phyloP scores from a whole-genome alignment of 2,888 invertebrate genomes.

The Tortricodes alternella region DNA sequence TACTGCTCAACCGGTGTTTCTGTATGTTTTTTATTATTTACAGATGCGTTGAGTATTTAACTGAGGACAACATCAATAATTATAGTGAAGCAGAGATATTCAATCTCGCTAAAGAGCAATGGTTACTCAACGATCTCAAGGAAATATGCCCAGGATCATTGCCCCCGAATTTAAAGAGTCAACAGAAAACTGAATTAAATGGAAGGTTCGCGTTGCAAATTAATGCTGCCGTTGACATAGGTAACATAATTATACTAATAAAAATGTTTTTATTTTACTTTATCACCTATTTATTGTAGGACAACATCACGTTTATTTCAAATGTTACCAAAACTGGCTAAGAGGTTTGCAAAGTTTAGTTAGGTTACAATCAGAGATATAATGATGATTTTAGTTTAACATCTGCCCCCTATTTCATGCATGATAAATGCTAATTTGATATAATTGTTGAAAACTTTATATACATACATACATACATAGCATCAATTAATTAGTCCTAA shows the following conservation, averaged over 20 bases:
- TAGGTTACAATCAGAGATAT: too few species aligned
- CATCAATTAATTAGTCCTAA: too few species aligned
- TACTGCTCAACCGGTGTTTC: not conserved
- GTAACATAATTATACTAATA: conserved; percentile 49
- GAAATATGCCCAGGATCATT: conserved; percentile 84
- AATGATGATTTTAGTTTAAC: too few species aligned
- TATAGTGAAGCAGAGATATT: conserved; percentile 76
- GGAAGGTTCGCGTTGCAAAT: conserved; percentile 85
- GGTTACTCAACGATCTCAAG: conserved; percentile 85
- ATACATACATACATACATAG: too few species aligned
- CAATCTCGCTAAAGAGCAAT: conserved; percentile 84
- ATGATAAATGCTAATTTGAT: too few species aligned
- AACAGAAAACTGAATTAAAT: conserved; percentile 70
- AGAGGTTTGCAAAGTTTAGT: too few species aligned
- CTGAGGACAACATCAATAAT: conserved; percentile 61
- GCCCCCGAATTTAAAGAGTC: conserved; percentile 77
- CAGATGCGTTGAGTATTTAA: conserved; percentile 82
- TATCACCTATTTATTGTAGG: too few species aligned
- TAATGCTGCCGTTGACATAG: conserved; percentile 83
- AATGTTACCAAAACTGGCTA: too few species aligned
- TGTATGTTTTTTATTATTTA: not conserved
- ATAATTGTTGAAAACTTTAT: too few species aligned
- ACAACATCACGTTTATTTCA: too few species aligned
- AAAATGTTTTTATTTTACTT: not conserved
- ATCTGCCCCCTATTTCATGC: too few species aligned